Evolutionary conservation across 2,888 invertebrate genomes (phyloP), one percentile per base, ranked within the genome.

Genomic region (Caenorhabditis sp.): DNA sequence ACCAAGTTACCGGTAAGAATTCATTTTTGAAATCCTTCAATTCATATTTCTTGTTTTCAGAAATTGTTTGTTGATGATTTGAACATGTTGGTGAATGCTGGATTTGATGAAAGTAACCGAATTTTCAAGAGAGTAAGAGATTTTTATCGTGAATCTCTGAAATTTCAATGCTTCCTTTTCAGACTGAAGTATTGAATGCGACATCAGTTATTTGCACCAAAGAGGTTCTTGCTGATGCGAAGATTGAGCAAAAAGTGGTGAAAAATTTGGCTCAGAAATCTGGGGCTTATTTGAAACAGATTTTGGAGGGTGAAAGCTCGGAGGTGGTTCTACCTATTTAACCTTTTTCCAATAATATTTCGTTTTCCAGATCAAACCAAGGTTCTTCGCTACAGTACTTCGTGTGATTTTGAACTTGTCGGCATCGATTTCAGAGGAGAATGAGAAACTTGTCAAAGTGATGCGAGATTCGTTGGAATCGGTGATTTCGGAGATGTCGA

Each of bases 361-460:
- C 7, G 38, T 25, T 52, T 63, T 66, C 14, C 65, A 77, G 71
- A 26, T 79, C 36, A 80, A 81, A 59, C 81, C 80, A 2, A 69
- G 82, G 14, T 76, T 82, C 17, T 76, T 82, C 27, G 80, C 78
- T 38, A 70, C 73, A 20, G 73, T 80, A 7, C 72, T 82, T 43
- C 72, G 74, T 43, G 36, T 80, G 1, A n/a, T 82, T 20, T 54
- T 64, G 23, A 67, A 70, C 31, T 49, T 72, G n/a, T 49, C 70
- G 0, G 17, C 31, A 3, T 36, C 54, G 21, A 38, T 74, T 56
- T 31, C 31, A 31, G 49, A 59, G 43, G 52, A 63, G 14, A 60
- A 74, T 23, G 74, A 74, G 17, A 63, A 74, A 56, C 59, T 63
- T 23, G 50, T 63, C 27, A 50, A 64, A 17, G 23, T 43, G 1